Percentiles rank a stretch among this genome's conserved stretches.
phyloP scores from a whole-genome alignment of 2,888 invertebrate genomes.

The Protodeltote pygarga region DNA sequence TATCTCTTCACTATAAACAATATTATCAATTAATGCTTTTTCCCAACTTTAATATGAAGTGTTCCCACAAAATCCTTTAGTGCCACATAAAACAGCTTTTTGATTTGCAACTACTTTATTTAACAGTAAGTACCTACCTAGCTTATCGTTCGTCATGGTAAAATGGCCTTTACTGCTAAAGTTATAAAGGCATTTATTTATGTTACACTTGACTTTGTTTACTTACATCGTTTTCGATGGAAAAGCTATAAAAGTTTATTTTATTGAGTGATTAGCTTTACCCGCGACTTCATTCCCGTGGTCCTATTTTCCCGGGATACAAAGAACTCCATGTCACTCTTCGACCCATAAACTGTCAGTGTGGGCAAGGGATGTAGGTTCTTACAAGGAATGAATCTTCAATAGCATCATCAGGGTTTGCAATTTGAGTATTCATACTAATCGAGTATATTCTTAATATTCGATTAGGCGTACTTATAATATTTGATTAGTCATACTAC shows the following conservation, averaged over 20 bases:
- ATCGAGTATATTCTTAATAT: too few species aligned
- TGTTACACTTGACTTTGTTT: not conserved
- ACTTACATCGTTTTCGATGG: not conserved
- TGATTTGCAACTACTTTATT: slow-evolving; percentile 7
- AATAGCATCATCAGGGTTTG: too few species aligned
- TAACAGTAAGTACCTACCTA: not conserved
- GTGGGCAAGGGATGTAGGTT: too few species aligned
- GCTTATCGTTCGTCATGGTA: not conserved
- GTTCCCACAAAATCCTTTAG: slow-evolving; percentile 22
- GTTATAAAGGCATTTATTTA: not conserved
- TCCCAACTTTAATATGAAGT: not conserved
- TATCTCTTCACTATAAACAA: not conserved
- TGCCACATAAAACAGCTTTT: slow-evolving; percentile 28
- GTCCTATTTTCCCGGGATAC: too few species aligned
- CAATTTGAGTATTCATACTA: too few species aligned
- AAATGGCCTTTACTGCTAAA: not conserved
- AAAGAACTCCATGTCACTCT: too few species aligned
- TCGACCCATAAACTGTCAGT: too few species aligned
- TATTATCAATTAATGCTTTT: not conserved
- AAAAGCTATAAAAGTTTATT: slow-evolving; percentile 6
- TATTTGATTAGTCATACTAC: too few species aligned
- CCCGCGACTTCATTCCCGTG: too few species aligned
- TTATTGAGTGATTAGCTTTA: too few species aligned
- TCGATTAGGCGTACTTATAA: too few species aligned
- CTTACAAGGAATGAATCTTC: too few species aligned